A percentile compares a stretch with the other conserved stretches of the same genome.
phyloP scores from a whole-genome alignment of 2,888 invertebrate genomes.

The Scaptodrosophila latifasciaeformis region DNA sequence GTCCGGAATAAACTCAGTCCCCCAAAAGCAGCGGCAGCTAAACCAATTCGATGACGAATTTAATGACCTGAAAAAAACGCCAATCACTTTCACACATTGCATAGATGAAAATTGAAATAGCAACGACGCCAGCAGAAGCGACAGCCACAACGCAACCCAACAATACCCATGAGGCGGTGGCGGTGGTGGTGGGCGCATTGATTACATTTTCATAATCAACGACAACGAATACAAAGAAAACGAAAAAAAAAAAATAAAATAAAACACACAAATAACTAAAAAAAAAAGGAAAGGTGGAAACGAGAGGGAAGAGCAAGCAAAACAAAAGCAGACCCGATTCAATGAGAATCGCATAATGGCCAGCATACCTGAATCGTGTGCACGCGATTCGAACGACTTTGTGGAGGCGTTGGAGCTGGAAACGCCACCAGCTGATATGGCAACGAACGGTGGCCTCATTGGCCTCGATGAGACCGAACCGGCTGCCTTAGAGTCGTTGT shows the following conservation, averaged over 20 bases:
- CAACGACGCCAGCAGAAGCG: slow-evolving; percentile 3
- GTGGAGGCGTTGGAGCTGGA: slow-evolving; percentile 43
- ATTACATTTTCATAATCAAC: slow-evolving; percentile 65
- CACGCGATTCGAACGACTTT: slow-evolving; percentile 49
- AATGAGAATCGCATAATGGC: slow-evolving; percentile 65
- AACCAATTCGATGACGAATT: slow-evolving; percentile 53
- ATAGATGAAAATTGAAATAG: slow-evolving; percentile 58
- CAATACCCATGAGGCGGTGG: slow-evolving; percentile 17
- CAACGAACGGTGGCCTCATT: slow-evolving; percentile 6
- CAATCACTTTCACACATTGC: slow-evolving; percentile 62
- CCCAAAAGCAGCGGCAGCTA: slow-evolving; percentile 3
- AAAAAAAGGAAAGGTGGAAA: slow-evolving; percentile 11
- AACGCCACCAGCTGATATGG: slow-evolving; percentile 30
- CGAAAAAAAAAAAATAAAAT: too few species aligned
- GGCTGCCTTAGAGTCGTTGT: slow-evolving; percentile 16
- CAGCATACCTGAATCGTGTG: slow-evolving; percentile 55
- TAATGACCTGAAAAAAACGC: slow-evolving; percentile 55
- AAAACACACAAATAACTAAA: neutral
- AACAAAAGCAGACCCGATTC: slow-evolving; percentile 36
- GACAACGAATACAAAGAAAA: too few species aligned
- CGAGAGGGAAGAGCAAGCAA: slow-evolving; percentile 21
- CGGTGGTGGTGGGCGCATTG: slow-evolving; percentile 49
- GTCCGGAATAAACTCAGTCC: too few species aligned
- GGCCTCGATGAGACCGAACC: slow-evolving; percentile 30
- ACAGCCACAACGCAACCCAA: slow-evolving; percentile 22